Evolutionary conservation across 1,140 invertebrate species (phyloP).

Genomic region (Diorhabda sublineata): DNA sequence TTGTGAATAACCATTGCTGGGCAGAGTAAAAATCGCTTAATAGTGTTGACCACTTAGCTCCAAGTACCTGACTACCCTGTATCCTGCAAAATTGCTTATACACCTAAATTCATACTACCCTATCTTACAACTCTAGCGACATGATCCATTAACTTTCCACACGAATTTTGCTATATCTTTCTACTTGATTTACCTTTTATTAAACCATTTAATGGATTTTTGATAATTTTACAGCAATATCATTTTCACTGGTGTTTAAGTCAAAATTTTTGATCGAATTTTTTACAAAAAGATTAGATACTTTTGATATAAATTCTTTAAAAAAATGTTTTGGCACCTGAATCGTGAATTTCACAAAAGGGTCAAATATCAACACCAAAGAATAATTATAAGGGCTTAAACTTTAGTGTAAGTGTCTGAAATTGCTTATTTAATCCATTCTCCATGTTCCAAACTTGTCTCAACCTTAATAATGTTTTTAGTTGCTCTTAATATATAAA

Average conservation of each 20-base stretch:
- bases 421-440: no score
- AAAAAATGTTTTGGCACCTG: not conserved
- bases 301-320: not conserved
- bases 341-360: not conserved
- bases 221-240: conserved; percentile 2
- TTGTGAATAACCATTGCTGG: conserved; percentile 10
- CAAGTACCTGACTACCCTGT: conserved; percentile 41
- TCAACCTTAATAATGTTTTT: no score
- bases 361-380: no score
- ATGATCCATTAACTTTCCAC: conserved; percentile 31
- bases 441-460: no score
- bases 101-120: conserved; percentile 7
- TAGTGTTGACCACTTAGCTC: conserved; percentile 23
- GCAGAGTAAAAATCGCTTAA: conserved; percentile 18
- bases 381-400: no score
- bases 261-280: no score
- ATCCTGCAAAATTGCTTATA: conserved; percentile 20
- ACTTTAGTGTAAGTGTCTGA: no score
- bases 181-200: not conserved
- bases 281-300: not conserved
- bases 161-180: conserved; percentile 12
- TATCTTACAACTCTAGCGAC: conserved; percentile 10
- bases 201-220: conserved; percentile 3
- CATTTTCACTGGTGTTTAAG: not conserved
- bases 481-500: no score